Conservation (phyloP, 2,888 invertebrate species). For the Kryphioiulus occultus region DNA sequence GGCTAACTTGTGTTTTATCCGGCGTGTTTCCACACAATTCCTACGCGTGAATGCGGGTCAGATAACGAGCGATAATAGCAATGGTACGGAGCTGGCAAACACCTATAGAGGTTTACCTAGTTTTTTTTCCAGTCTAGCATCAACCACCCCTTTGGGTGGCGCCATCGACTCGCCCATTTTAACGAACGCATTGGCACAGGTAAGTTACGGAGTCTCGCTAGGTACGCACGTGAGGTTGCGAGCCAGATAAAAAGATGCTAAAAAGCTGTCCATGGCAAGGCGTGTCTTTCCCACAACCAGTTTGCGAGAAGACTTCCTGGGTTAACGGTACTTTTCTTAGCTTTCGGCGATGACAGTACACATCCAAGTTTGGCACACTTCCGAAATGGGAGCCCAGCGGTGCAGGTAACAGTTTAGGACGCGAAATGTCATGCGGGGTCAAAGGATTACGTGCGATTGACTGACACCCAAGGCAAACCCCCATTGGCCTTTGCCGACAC, state of each 20-base stretch:
- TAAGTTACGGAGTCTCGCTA: background rate
- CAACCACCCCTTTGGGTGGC: background rate
- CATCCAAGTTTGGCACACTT: constrained; percentile 20
- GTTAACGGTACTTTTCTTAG: constrained; percentile 14
- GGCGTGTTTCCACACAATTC: background rate
- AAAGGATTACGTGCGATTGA: background rate
- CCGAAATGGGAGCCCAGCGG: background rate
- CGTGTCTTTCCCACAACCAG: background rate
- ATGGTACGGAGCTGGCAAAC: background rate
- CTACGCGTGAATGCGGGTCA: constrained; percentile 16
- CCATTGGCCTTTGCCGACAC: background rate
- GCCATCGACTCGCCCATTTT: background rate
- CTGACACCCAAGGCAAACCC: background rate
- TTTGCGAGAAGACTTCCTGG: background rate
- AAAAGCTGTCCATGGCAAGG: background rate
- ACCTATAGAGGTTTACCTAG: background rate
- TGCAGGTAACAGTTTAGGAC: background rate
- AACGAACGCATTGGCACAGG: constrained; percentile 26
- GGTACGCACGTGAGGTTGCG: background rate
- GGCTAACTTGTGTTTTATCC: background rate
- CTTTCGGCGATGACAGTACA: constrained; percentile 20
- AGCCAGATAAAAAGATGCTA: background rate
- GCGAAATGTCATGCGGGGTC: background rate
- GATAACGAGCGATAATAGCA: background rate
- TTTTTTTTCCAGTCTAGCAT: background rate